These are phyloP conservation scores for Drosophila barbarae DNA, from an alignment of 2,888 invertebrate species.

Conservation along the genomic window DNA sequence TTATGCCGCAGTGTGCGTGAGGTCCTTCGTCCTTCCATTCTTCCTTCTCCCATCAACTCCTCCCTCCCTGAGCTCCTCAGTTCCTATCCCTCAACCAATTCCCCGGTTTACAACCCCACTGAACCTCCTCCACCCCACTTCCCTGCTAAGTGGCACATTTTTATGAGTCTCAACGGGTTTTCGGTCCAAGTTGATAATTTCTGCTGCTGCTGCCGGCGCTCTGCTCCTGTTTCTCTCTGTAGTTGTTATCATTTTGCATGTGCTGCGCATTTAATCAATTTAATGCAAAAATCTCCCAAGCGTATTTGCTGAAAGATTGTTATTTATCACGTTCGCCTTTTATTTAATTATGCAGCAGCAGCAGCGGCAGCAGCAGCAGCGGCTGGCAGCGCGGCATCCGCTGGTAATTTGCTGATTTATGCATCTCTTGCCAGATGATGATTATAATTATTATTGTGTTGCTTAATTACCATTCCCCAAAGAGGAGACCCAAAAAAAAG, in stretches of 20 bases:
- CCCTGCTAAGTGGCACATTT: conserved; percentile 72
- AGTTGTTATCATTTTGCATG: conserved; percentile 69
- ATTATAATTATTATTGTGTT: conserved; percentile 66
- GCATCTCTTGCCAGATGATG: conserved; percentile 54
- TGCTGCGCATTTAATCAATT: conserved; percentile 73
- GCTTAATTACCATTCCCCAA: conserved; percentile 66
- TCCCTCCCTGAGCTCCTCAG: neutral
- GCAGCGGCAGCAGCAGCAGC: neutral
- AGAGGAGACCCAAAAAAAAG: conserved; percentile 41
- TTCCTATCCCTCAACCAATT: conserved; percentile 17
- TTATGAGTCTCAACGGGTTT: conserved; percentile 72
- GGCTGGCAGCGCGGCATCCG: conserved; percentile 17
- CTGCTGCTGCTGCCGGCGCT: conserved; percentile 45
- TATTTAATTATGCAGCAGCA: conserved; percentile 64
- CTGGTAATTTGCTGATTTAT: conserved; percentile 68
- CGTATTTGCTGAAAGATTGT: conserved; percentile 67
- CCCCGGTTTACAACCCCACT: conserved; percentile 30
- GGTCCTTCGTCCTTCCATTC: neutral
- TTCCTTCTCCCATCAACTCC: neutral
- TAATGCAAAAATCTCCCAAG: conserved; percentile 70
- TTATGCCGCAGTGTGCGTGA: conserved; percentile 55
- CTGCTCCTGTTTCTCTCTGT: conserved; percentile 25
- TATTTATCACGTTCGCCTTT: conserved; percentile 71
- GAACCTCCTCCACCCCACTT: conserved; percentile 25
- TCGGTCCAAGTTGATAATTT: conserved; percentile 68